Conservation (phyloP, 2,797 vertebrate genomes). For the Synaphobranchus kaupii region DNA sequence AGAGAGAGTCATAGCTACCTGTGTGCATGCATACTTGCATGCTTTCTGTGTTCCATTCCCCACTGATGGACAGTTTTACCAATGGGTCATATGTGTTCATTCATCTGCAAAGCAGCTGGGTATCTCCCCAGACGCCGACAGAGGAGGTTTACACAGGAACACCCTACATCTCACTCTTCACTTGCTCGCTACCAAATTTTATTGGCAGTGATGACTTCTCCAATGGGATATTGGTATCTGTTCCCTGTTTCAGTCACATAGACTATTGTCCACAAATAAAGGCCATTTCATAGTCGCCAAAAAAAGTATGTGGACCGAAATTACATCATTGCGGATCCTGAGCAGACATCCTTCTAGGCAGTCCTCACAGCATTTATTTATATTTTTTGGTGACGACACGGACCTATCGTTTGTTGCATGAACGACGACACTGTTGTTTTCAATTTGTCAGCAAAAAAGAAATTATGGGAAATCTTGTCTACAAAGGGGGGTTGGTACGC, state of each 20-base stretch:
- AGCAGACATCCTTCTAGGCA: too few species aligned
- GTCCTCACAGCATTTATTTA: too few species aligned
- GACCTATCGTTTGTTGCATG: too few species aligned
- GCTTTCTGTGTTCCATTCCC: not conserved
- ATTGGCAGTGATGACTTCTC: not conserved
- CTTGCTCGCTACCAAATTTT: too few species aligned
- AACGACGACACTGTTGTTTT: too few species aligned
- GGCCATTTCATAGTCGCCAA: too few species aligned
- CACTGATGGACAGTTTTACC: not conserved
- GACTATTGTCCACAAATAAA: not conserved
- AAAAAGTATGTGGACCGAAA: too few species aligned
- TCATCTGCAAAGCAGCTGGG: not conserved
- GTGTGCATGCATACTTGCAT: not conserved
- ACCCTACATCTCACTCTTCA: not conserved
- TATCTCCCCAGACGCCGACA: not conserved
- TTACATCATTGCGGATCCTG: too few species aligned
- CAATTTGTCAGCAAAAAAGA: too few species aligned
- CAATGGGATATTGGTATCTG: not conserved
- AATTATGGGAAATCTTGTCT: too few species aligned
- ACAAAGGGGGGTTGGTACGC: too few species aligned
- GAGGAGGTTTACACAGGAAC: not conserved
- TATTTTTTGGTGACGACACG: too few species aligned
- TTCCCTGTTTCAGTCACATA: conserved; percentile 22
- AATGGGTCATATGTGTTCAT: not conserved
- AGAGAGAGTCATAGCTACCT: not conserved